These are phyloP conservation scores for Mastomys natalensis DNA, from an alignment of 2,113 vertebrate species.

Conservation along the genomic window DNA sequence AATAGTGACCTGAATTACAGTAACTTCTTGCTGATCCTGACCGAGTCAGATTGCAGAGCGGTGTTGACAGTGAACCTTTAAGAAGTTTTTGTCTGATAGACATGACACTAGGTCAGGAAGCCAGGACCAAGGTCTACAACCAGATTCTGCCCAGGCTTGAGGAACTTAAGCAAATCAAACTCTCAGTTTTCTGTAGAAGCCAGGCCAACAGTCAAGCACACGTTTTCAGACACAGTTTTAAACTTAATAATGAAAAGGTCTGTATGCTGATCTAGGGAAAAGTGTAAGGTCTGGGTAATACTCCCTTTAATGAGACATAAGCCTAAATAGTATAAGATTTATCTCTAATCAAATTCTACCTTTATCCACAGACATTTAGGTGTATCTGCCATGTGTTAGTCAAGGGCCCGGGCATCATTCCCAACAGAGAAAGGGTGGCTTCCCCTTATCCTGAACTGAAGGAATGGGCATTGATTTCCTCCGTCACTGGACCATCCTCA, in stretches of 20 bases:
- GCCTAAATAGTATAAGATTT: background rate
- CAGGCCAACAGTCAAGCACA: background rate
- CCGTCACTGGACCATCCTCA: slow-evolving; percentile 48
- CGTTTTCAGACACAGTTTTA: background rate
- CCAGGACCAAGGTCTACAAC: background rate
- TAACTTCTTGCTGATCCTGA: background rate
- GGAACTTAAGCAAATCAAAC: background rate
- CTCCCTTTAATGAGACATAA: background rate
- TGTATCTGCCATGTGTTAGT: background rate
- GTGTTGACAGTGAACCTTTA: background rate
- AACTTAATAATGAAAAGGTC: background rate
- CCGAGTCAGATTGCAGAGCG: background rate
- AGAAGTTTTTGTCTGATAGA: background rate
- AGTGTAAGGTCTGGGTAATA: background rate
- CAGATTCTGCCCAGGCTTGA: background rate
- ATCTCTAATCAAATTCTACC: background rate
- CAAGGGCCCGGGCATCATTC: background rate
- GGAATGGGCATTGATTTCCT: background rate
- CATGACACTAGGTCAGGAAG: background rate
- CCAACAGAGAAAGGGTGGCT: slow-evolving; percentile 26
- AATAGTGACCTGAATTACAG: background rate
- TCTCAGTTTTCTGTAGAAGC: background rate
- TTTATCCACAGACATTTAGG: slow-evolving; percentile 14
- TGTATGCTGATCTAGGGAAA: background rate
- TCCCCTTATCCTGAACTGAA: slow-evolving; percentile 45